These are phyloP conservation scores for Glareola pratincola DNA, from an alignment of 2,113 vertebrate genomes.

Conservation along the genomic window DNA sequence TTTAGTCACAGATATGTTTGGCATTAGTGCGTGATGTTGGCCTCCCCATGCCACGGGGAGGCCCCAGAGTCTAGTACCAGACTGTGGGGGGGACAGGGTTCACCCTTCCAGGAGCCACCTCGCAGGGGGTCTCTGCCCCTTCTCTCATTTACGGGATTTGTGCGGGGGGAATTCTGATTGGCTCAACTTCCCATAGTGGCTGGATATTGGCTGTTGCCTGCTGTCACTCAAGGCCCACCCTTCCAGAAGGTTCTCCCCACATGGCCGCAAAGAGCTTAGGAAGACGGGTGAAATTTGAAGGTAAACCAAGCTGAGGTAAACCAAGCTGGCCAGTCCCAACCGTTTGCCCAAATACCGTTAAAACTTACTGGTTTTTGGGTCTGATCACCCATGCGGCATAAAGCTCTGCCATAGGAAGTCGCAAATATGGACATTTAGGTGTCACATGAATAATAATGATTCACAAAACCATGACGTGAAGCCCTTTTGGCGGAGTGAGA, in stretches of 20 bases:
- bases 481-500: not conserved
- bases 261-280: rapidly evolving
- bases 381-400: not conserved
- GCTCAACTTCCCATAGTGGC: not conserved
- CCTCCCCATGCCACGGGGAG: not conserved
- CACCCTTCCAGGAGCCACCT: not conserved
- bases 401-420: not conserved
- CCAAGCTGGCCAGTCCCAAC: not conserved
- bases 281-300: not conserved
- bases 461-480: rapidly evolving
- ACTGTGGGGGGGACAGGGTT: rapidly evolving
- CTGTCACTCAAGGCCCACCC: not conserved
- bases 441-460: not conserved
- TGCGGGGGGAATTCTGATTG: not conserved
- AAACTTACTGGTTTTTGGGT: not conserved
- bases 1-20: not conserved
- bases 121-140: not conserved
- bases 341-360: not conserved
- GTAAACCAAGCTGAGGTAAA: not conserved
- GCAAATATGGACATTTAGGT: not conserved
- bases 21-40: rapidly evolving
- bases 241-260: not conserved
- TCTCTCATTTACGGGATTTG: not conserved
- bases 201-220: not conserved
- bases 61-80: not conserved